Base-by-base conservation (phyloP, 2,888 invertebrate genomes). In the Phalera bucephala region DNA sequence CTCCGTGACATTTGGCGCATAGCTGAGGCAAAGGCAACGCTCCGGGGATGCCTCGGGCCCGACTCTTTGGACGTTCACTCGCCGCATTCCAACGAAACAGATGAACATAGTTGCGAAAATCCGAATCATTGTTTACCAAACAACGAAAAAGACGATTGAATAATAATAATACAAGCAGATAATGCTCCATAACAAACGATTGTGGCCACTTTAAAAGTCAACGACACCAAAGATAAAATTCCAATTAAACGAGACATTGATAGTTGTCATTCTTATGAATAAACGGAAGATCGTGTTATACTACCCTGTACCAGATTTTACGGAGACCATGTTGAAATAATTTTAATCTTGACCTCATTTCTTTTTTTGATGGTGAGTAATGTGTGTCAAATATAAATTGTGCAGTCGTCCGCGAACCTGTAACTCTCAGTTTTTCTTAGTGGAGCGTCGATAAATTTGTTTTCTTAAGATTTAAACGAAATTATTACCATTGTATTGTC, bases 1-100 rank as follows among this genome's bases (percentile, higher is more conserved):
- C 72, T 64, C 57, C 67, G 66, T 84, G 86, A 81, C 84, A 86
- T 87, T 87, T 82, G 64, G 68, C 58, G 63, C 60, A 69, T 63
- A 65, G 67, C 56, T 65, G 60, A 62, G 65, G 65, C 68, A 61
- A 64, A 71, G 64, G 58, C 59, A 68, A 60, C 45, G 45, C 45
- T 59, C 63, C 56, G 52, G 65, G 68, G 78, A 79, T 75, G 79
- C 72, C 73, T 62, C 64, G 42, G 57, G 68, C 64, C 45, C 59
- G 57, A 55, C 63, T 61, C 60, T 67, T 65, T 60, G 68, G 64
- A 75, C 84, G 74, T 85, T 84, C 84, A 81, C 84, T 79, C 54
- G 62, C 74, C 78, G 74, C 85, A 86, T 87, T 86, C 86, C 82
- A 49, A 45, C 52, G 37, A 42, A 48, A 56, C 52, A 53, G 49